These are phyloP conservation scores for Microplitis deprimator DNA, from an alignment of 2,888 invertebrate genomes.

Conservation along the genomic window DNA sequence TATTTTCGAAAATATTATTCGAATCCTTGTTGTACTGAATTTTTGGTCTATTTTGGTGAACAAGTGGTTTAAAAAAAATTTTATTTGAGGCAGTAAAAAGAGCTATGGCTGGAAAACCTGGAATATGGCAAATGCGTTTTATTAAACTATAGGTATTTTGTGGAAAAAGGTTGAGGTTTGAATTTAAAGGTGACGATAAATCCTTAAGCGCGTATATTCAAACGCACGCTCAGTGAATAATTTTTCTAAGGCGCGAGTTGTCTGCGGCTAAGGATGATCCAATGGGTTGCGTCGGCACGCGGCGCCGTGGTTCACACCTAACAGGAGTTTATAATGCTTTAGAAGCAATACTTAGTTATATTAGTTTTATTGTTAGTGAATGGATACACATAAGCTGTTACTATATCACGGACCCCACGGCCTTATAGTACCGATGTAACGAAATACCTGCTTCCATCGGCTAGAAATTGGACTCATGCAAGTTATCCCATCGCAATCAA, in stretches of 20 bases:
- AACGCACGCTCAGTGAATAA: constrained; percentile 30
- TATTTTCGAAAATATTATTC: constrained; percentile 50
- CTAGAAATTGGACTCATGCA: no score
- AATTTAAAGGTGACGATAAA: not conserved
- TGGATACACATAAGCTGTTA: not conserved
- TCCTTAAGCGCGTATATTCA: not conserved
- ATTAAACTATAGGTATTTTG: no score
- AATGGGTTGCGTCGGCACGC: constrained; percentile 70
- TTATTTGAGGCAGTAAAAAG: no score
- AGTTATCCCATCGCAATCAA: no score
- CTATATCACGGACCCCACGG: no score
- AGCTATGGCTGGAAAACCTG: not conserved
- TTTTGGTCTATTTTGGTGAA: not conserved
- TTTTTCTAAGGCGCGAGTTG: constrained; percentile 53
- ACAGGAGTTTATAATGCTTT: constrained; percentile 60
- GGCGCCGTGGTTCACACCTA: constrained; percentile 71
- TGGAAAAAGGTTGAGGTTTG: not conserved
- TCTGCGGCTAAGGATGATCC: constrained; percentile 60
- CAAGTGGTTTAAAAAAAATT: not conserved
- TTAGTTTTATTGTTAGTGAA: not conserved
- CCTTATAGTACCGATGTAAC: no score
- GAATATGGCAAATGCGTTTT: not conserved
- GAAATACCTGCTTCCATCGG: no score
- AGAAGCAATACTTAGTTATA: constrained; percentile 36
- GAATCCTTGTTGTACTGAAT: constrained; percentile 70